Percentiles rank a stretch among this genome's conserved stretches.
Evolutionary conservation across 1,140 invertebrate genomes (phyloP).

Genomic region (Mya arenaria): DNA sequence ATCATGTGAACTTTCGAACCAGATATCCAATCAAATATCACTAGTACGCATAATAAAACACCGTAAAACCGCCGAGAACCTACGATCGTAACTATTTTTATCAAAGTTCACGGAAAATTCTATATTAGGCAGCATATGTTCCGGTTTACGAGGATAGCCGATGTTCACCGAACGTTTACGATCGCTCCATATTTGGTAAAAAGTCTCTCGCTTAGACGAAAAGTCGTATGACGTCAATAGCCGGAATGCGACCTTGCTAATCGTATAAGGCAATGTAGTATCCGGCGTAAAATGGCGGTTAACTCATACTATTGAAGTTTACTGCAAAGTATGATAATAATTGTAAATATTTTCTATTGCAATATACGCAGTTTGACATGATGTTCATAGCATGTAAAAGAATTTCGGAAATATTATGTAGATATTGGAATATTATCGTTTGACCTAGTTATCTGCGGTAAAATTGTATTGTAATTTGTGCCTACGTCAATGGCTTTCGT

Average conservation of each 20-base stretch:
- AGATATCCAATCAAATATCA: constrained; percentile 10
- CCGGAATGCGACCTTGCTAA: constrained; percentile 47
- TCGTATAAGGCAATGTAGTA: constrained; percentile 71
- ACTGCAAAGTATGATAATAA: constrained; percentile 42
- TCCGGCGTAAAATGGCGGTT: constrained; percentile 70
- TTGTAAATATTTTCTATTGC: constrained; percentile 2
- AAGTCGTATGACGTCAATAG: constrained; percentile 55
- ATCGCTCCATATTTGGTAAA: constrained; percentile 71
- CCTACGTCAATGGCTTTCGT: constrained; percentile 76
- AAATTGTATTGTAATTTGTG: constrained; percentile 64
- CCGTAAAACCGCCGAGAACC: background rate
- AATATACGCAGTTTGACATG: constrained; percentile 4
- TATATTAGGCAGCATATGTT: constrained; percentile 62
- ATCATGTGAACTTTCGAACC: background rate
- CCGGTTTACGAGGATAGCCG: constrained; percentile 56
- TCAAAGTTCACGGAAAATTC: constrained; percentile 61
- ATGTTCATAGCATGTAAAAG: constrained; percentile 24
- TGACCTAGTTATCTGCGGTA: constrained; percentile 66
- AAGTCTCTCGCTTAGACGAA: constrained; percentile 23
- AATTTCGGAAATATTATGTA: background rate
- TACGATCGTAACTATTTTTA: constrained; percentile 2
- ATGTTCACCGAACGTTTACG: constrained; percentile 58
- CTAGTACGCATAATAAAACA: no score
- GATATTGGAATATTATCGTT: constrained; percentile 28
- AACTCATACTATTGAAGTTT: constrained; percentile 58